Evolutionary conservation across 2,797 vertebrate genomes (phyloP), one percentile per base, ranked within the genome.

Genomic region (Syngnathus rostellatus): DNA sequence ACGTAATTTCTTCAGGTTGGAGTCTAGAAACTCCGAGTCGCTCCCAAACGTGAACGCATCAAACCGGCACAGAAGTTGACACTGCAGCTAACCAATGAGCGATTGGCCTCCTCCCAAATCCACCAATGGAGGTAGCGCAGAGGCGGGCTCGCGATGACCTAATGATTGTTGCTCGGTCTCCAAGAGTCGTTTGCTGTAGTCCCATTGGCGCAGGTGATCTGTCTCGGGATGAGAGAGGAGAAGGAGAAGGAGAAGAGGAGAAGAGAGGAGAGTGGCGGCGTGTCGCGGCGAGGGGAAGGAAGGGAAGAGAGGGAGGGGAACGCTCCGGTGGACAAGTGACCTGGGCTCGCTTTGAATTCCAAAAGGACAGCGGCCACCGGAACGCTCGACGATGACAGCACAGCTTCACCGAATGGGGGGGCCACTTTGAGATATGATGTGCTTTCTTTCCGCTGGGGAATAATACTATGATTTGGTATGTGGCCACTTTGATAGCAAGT

Each of bases 401-500:
- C 57, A 81, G 88, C 77, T 78, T 85, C 77, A 84, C 79, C 78
- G 83, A 85, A 83, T 86, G 89, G 90, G 25, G 25, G 25, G 25
- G 85, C 90, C 89, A 88, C 90, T 90, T 82, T 91, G 91, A 89
- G 92, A 91, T 90, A 92, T 89, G 94, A 96, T 93, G 93, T 93
- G 92, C 89, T 88, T 92, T 93, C 92, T 92, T 90, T 90, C 84
- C 90, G 93, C 88, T 77, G 85, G 87, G 90, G 89, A 90, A 89
- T 91, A 93, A 90, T 94, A 95, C 94, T 96, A 95, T 96, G 94
- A 95, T 95, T 94, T 94, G 94, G 92, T 95, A 95, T 97, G 94
- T 95, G 94, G 93, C 94, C 92, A 93, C 95, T 97, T 93, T 96
- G 94, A 94, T 98, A 94, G 95, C 95, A 95, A 95, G 94, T 96